A percentile compares a stretch with the other conserved stretches of the same genome.
phyloP scores from a whole-genome alignment of 1,140 invertebrate genomes.

The Acromyrmex heyeri region DNA sequence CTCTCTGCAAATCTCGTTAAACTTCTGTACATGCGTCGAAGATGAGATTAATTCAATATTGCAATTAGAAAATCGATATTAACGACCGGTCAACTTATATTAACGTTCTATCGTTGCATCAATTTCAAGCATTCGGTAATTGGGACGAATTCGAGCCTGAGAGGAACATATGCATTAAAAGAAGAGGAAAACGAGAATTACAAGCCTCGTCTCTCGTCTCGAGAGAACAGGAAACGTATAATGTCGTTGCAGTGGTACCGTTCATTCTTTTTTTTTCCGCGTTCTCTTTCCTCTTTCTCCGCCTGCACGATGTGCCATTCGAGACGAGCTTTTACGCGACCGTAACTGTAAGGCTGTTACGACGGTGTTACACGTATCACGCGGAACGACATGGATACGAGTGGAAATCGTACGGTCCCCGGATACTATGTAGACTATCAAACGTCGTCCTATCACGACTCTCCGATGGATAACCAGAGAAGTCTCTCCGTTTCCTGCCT shows the following conservation, averaged over 20 bases:
- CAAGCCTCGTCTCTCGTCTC: slow-evolving; percentile 13
- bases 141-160: not conserved
- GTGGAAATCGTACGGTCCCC: slow-evolving; percentile 34
- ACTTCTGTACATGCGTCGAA: slow-evolving; percentile 23
- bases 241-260: slow-evolving; percentile 20
- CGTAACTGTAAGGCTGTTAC: slow-evolving; percentile 65
- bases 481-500: not conserved
- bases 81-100: slow-evolving; percentile 8
- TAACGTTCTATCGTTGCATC: not conserved
- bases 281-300: no score
- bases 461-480: slow-evolving; percentile 10
- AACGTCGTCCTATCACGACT: slow-evolving; percentile 50
- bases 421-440: slow-evolving; percentile 56
- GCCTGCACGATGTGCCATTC: slow-evolving; percentile 48
- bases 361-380: slow-evolving; percentile 55
- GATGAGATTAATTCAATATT: slow-evolving; percentile 19
- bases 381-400: slow-evolving; percentile 45
- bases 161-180: slow-evolving; percentile 15
- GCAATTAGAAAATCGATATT: slow-evolving; percentile 20
- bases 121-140: not conserved
- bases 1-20: slow-evolving; percentile 20
- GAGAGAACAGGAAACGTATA: slow-evolving; percentile 2
- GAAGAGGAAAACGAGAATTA: slow-evolving; percentile 41
- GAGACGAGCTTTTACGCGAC: slow-evolving; percentile 65
- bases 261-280: slow-evolving; percentile 26